Base-by-base conservation (phyloP, 2,113 vertebrate species). In the Tragelaphus buxtoni region DNA sequence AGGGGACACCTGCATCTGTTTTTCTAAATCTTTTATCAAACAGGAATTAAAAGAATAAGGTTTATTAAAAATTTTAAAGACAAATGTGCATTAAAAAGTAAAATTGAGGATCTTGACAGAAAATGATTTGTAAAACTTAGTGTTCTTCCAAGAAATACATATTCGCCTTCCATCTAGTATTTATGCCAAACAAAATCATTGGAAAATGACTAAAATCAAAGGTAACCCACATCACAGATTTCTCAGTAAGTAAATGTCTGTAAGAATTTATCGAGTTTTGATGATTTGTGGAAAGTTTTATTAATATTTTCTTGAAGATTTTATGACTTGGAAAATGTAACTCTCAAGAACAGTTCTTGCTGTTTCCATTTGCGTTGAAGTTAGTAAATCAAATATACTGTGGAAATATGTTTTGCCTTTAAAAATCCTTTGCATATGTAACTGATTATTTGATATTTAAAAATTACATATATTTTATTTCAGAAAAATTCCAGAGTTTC, bases 1-100 rank as follows among this genome's bases (percentile, higher is more conserved):
- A 0, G 39, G 56, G 65, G 94, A 97, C 98, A 99, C 98, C 98
- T 98, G 98, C 98, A 98, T 98, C 88, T 47, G 65, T 97, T 98
- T 94, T 98, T 97, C 98, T 97, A 95, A 98, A 98, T 96, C 60
- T 98, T 98, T 98, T 97, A 97, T 98, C 97, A 97, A 97, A 96
- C 91, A 91, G 79, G 85, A 98, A 98, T 98, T 98, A 98, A 93
- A 97, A 94, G 74, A 98, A 97, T 86, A 97, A 97, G 97, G 92
- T 93, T 95, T 94, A 77, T 98, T 97, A 98, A 94, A 91, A 45
- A 84, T 4, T 7, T 98, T 98, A 92, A 95, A 80, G 65, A 93
- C 97, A 91, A 97, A 83, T 60, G 35, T 61, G 0, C 72, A 91
- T 56, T 90, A 98, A 95, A 96, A 91, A 96, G 95, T 90, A 92